Percentiles rank a stretch among this genome's conserved stretches.
These are phyloP conservation scores for Lacanobia oleracea DNA, from an alignment of 2,888 invertebrate genomes.

Conservation along the genomic window DNA sequence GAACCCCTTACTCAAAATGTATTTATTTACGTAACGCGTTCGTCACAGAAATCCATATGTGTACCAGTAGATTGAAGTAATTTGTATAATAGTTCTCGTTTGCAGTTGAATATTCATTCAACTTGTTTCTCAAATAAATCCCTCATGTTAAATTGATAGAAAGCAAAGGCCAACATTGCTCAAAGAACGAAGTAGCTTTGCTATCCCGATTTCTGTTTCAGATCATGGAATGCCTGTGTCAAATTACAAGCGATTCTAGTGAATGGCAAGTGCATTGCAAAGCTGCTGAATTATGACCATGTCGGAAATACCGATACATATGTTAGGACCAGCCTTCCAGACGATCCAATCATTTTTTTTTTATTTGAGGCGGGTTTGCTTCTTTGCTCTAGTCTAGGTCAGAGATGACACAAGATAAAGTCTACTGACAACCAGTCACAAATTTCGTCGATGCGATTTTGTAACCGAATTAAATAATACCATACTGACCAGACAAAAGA, in stretches of 20 bases:
- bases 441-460: not conserved
- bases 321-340: not conserved
- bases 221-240: not conserved
- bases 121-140: not conserved
- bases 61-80: not conserved
- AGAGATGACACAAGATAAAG: too few relatives aligned
- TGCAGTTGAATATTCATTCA: not conserved
- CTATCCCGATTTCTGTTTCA: not conserved
- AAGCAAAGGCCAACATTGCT: not conserved
- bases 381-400: not conserved
- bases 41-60: too few relatives aligned
- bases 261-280: not conserved
- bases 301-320: not conserved
- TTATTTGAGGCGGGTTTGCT: too few relatives aligned
- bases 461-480: not conserved
- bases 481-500: conserved; percentile 6
- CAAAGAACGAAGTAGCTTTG: conserved; percentile 9
- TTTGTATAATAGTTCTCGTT: not conserved
- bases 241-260: conserved; percentile 1
- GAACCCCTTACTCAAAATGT: too few relatives aligned
- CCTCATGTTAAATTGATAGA: conserved; percentile 1
- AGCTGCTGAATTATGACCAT: too few relatives aligned
- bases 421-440: not conserved
- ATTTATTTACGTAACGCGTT: too few relatives aligned
- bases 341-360: too few relatives aligned